phyloP scores from a whole-genome alignment of 2,113 vertebrate species.

The Dolichallabes microphthalmus region DNA sequence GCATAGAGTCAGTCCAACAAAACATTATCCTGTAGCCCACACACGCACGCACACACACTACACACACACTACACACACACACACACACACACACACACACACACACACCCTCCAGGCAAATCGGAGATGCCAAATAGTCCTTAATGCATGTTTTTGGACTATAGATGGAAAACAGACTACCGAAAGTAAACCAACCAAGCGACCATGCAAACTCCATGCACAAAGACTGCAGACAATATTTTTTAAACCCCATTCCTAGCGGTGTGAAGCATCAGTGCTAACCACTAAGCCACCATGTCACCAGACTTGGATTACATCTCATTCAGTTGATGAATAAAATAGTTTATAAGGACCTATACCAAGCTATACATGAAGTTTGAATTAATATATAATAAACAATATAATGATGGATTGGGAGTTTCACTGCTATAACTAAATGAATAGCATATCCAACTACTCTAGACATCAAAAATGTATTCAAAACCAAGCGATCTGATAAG shows the following conservation, averaged over 20 bases:
- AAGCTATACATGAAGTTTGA: background rate
- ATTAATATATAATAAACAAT: background rate
- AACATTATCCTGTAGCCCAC: no score
- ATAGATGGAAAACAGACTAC: no score
- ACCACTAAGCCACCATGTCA: background rate
- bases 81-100: no score
- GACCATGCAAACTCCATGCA: no score
- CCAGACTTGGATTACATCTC: background rate
- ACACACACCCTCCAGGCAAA: no score
- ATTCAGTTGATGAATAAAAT: background rate
- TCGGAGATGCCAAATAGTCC: no score
- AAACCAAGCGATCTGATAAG: background rate
- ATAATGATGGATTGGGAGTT: background rate
- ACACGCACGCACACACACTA: no score
- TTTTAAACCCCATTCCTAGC: no score
- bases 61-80: no score
- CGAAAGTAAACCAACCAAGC: no score
- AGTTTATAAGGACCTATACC: background rate
- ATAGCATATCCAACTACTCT: background rate
- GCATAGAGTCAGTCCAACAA: background rate
- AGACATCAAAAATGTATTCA: background rate
- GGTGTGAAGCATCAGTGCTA: background rate
- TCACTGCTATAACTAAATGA: background rate
- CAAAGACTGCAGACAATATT: no score
- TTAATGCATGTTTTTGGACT: no score